Evolutionary conservation across 2,113 vertebrate species (phyloP), one percentile per base, ranked within the genome.

Genomic region (Thamnophis sirtalis): DNA sequence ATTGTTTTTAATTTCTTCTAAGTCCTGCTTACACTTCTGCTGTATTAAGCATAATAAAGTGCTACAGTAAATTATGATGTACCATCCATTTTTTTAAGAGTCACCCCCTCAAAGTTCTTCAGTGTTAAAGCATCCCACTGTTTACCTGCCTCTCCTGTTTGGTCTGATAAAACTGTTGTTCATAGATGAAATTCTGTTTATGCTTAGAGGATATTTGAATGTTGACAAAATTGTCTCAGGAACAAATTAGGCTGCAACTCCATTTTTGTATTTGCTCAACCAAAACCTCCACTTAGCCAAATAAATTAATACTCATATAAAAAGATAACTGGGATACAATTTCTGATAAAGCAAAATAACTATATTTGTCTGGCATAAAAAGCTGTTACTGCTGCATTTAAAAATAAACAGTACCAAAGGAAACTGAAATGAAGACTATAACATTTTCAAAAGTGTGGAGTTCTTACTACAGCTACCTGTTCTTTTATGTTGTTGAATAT

Each of bases 31-130:
- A 93, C 93, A 94, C 95, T 95, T 94, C 91, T 94, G 90, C 94
- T 95, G 96, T 93, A 96, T 95, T 95, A 96, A 94, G 87, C 95
- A 96, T 93, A 96, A 96, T 96, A 93, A 97, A 96, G 95, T 95
- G 94, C 91, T 96, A 95, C 93, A 96, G 94, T 86, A 89, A 95
- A 95, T 95, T 91, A 92, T 93, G 92, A 55, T 92, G 92, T 84
- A 51, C 88, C 91, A 90, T 80, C 84, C 94, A 90, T 56, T 58
- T 68, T 86, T 92, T 93, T 93, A 94, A 54, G 68, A 91, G 38
- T 80, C 94, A 92, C 85, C 43, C 80, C 88, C 91, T 92, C 88
- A 85, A 95, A 94, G 88, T 90, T 89, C 92, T 95, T 68, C 55
- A 89, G 89, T 92, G 2, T 53, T 87, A 92, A 38, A 89, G 87